Base-by-base conservation (phyloP, 2,797 vertebrate species). In the Gallinago nigripennis region DNA sequence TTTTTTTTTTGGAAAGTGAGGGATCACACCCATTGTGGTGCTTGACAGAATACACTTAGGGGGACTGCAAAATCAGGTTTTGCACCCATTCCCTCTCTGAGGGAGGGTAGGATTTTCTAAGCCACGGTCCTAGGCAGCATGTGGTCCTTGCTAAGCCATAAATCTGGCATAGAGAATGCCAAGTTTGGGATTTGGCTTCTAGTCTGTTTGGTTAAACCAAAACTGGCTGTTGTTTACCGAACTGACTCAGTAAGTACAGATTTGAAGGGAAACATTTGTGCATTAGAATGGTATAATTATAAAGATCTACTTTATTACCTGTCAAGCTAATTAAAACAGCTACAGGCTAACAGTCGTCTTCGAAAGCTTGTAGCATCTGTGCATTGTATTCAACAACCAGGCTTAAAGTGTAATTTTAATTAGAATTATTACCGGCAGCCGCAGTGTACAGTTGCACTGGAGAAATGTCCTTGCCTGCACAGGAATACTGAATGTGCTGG, bases 231-330 rank as follows among this genome's bases (percentile, higher is more conserved):
- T 90, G 43, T 8, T 72, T 37, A 64, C 76, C 46, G 21, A 46
- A 91, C 57, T 65, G 81, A 46, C 43, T 72, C 88, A 24, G 88
- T 92, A 61, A 90, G n/a, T 3, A 61, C 50, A 63, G 82, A 77
- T 89, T 16, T 90, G 90, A 88, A 91, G 68, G 66, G 45, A 77
- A 97, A 91, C 83, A 80, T 89, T 97, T 95, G 57, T 94, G 90
- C 50, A 18, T 65, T 77, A 31, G 88, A 86, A 92, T 94, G 91
- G 46, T 82, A 41, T 96, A 96, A 96, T 96, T 86, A 60, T 61
- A 76, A 51, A 92, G 61, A 92, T 43, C 51, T 90, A 25, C 64
- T 93, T 66, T 80, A 72, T 94, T 93, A 92, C 85, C 92, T 95
- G 78, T 90, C 92, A 25, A 56, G 88, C 65, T 97, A 84, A 96